These are phyloP conservation scores for Caenorhabditis sulstoni DNA, from an alignment of 2,888 invertebrate species.

Conservation along the genomic window DNA sequence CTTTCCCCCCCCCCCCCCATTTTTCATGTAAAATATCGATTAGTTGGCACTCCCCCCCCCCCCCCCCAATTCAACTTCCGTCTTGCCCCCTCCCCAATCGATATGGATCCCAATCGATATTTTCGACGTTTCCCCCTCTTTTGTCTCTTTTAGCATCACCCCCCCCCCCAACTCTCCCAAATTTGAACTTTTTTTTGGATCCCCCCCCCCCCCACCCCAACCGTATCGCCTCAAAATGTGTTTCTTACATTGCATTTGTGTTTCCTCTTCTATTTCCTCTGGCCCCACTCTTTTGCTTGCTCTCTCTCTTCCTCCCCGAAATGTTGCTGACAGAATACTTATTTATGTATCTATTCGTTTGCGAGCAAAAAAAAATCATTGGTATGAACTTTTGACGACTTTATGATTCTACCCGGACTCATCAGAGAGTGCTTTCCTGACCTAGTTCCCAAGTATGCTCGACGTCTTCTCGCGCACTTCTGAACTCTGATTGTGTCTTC, in stretches of 20 bases:
- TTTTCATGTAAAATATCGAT: conserved; percentile 52
- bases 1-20: conserved; percentile 12
- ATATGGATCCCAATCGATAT: no score
- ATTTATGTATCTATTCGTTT: conserved; percentile 48
- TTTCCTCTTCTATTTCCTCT: conserved; percentile 11
- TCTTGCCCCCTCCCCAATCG: no score
- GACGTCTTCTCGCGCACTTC: no score
- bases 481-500: no score
- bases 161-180: conserved; percentile 35
- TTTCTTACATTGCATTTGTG: background rate
- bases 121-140: no score
- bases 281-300: background rate
- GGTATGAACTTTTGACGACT: conserved; percentile 8
- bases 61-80: conserved; percentile 32
- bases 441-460: no score
- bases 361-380: background rate
- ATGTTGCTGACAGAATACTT: conserved; percentile 16
- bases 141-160: conserved; percentile 12
- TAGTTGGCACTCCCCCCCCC: conserved; percentile 30
- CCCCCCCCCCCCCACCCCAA: no score
- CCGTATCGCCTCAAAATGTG: no score
- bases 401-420: no score
- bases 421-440: no score
- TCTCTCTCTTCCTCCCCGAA: no score
- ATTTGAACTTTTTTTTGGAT: background rate